Percentiles rank a stretch among this genome's conserved stretches.
Evolutionary conservation across 2,888 invertebrate species (phyloP).

Genomic region (Epinotia ramella): DNA sequence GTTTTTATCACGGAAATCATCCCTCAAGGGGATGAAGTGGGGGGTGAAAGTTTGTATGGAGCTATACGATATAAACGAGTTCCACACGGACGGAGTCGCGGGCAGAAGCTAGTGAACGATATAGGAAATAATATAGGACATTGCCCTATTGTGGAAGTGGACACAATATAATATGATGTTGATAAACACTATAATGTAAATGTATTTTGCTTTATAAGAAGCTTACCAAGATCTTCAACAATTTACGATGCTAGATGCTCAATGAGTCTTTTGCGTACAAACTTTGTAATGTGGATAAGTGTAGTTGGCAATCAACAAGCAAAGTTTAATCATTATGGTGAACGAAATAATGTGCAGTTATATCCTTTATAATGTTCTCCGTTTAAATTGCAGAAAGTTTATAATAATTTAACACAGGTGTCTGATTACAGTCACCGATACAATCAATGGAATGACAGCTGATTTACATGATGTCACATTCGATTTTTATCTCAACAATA

Average conservation of each 20-base stretch:
- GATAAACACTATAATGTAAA: conserved; percentile 9
- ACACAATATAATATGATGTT: not conserved
- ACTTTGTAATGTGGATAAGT: conserved; percentile 28
- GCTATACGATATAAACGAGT: no score
- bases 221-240: not conserved
- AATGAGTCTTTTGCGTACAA: conserved; percentile 17
- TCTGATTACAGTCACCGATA: conserved; percentile 64
- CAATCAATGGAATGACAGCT: conserved; percentile 45
- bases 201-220: not conserved
- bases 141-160: no score
- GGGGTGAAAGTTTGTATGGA: no score
- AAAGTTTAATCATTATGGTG: conserved; percentile 24
- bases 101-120: no score
- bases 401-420: conserved; percentile 75
- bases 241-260: not conserved
- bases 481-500: conserved; percentile 25
- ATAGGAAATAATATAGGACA: no score
- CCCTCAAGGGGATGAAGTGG: no score
- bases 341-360: conserved; percentile 29
- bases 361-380: not conserved
- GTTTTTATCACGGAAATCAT: no score
- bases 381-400: conserved; percentile 59
- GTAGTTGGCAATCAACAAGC: conserved; percentile 38
- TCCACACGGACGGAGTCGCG: no score
- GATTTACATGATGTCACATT: conserved; percentile 46